Evolutionary conservation across 2,888 invertebrate species (phyloP).

Genomic region (Ditylenchus weischeri): DNA sequence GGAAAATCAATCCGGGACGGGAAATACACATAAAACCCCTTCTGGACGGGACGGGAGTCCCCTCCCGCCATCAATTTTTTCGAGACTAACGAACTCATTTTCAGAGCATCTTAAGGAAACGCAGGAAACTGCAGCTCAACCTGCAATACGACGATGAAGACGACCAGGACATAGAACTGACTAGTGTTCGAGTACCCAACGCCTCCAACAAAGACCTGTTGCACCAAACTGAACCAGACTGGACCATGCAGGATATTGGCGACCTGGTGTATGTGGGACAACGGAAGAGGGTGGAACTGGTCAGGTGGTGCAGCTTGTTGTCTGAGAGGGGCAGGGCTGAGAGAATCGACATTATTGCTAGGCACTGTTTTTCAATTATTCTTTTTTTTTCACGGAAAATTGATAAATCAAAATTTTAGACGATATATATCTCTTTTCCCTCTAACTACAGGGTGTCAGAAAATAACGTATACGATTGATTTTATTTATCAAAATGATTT

Average conservation of each 20-base stretch:
- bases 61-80: too few relatives aligned
- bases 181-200: conserved; percentile 18
- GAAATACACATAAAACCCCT: too few relatives aligned
- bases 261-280: conserved; percentile 53
- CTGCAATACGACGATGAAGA: conserved; percentile 37
- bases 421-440: too few relatives aligned
- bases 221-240: conserved; percentile 33
- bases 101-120: conserved; percentile 33
- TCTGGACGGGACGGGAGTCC: too few relatives aligned
- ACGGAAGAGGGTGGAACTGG: conserved; percentile 54
- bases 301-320: conserved; percentile 55
- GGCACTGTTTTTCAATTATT: conserved; percentile 29
- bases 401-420: too few relatives aligned
- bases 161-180: conserved; percentile 29
- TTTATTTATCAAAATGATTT: too few relatives aligned
- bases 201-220: conserved; percentile 22
- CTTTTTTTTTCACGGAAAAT: too few relatives aligned
- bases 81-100: conserved; percentile 5
- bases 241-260: conserved; percentile 45
- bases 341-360: conserved; percentile 56
- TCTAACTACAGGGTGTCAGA: too few relatives aligned
- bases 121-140: conserved; percentile 35
- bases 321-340: conserved; percentile 55
- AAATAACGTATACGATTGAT: too few relatives aligned
- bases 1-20: too few relatives aligned